phyloP scores from a whole-genome alignment of 2,113 vertebrate species.

The Fukomys damarensis region DNA sequence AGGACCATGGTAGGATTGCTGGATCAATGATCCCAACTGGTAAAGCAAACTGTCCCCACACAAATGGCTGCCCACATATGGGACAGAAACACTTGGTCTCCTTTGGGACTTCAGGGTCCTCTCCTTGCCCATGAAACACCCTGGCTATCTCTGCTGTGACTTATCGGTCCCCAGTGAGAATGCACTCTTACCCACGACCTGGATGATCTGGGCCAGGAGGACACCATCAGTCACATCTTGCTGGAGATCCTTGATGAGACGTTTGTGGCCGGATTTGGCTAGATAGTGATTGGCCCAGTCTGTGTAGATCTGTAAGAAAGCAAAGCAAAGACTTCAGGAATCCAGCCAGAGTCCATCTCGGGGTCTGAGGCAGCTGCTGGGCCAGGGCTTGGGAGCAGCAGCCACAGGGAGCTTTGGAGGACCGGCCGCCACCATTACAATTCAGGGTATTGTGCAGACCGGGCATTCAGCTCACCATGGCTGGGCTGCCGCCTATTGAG shows the following conservation, averaged over 20 bases:
- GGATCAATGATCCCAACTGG: slow-evolving; percentile 33
- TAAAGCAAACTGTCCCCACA: slow-evolving; percentile 49
- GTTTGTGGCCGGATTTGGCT: slow-evolving; percentile 97
- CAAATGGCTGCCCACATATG: not conserved
- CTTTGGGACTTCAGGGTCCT: not conserved
- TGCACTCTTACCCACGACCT: slow-evolving; percentile 95
- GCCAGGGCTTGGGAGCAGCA: not conserved
- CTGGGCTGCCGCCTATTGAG: slow-evolving; percentile 86
- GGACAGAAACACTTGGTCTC: not conserved
- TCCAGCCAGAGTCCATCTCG: not conserved
- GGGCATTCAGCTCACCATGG: slow-evolving; percentile 87
- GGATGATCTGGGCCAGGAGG: slow-evolving; percentile 97
- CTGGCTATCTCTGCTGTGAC: not conserved
- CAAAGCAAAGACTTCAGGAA: slow-evolving; percentile 62
- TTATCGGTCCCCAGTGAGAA: not conserved
- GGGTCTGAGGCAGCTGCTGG: slow-evolving; percentile 45
- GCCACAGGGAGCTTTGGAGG: slow-evolving; percentile 68
- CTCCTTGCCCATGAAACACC: not conserved
- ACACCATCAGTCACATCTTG: slow-evolving; percentile 98
- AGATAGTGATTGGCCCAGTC: slow-evolving; percentile 99
- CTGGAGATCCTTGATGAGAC: slow-evolving; percentile 97
- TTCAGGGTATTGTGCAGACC: slow-evolving; percentile 87
- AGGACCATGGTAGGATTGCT: not conserved
- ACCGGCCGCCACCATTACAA: slow-evolving; percentile 89
- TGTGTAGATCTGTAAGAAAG: slow-evolving; percentile 95